Base-by-base conservation (phyloP, 2,113 vertebrate genomes). In the Psittacula cyanocephala region DNA sequence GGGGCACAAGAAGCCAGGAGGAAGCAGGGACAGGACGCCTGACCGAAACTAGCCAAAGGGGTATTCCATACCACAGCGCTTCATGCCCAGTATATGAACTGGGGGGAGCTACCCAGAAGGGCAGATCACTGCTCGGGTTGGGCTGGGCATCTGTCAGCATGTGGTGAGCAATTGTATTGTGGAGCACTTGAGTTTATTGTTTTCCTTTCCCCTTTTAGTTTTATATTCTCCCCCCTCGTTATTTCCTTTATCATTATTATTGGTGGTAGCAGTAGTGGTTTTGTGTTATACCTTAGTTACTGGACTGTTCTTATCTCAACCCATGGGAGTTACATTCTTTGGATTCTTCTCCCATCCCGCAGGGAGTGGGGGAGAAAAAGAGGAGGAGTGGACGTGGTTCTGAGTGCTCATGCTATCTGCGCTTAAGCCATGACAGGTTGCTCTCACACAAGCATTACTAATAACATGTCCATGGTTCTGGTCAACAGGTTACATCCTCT, bases 401-500 rank as follows among this genome's bases (percentile, higher is more conserved):
- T 35, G 33, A 59, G 33, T 37, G 37, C 37, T 37, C 37, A 37
- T 37, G 37, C 37, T 37, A 37, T n/a, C 33, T 35, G 20, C n/a
- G 33, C 57, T 59, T 35, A n/a, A 59, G 35, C 22, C 13, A 4
- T 59, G 20, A 24, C 33, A 59, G 33, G 29, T 53, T 76, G 8
- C 16, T 52, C 10, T 25, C 15, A 15, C 10, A 65, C 5, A 75
- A 67, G 6, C 6, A 23, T 22, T 44, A 18, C 27, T 59, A 50
- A 50, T 17, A 67, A 22, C 0, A 0, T 43, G 35, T 8, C 16
- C 4, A 5, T 7, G 3, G 37, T 11, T 52, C 17, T 47, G 57
- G 2, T 11, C 35, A 80, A 4, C 2, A 17, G 23, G 24, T 89
- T 33, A 77, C 64, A 83, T 39, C 43, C 43, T 68, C 22, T 46